These are phyloP conservation scores for Corynorhinus townsendii DNA, from an alignment of 2,113 vertebrate genomes.

Conservation along the genomic window DNA sequence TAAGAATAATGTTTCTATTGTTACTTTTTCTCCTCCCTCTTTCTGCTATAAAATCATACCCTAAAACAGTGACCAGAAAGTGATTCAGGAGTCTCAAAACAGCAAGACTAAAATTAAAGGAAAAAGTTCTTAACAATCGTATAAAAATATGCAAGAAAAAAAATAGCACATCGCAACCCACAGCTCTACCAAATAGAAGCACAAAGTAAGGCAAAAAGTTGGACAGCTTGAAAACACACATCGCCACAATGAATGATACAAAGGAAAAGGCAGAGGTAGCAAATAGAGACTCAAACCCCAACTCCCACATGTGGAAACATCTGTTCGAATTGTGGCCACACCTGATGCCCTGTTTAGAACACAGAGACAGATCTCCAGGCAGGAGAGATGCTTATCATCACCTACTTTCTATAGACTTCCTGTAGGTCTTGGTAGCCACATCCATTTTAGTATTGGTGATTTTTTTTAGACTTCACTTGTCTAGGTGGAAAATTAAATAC, in stretches of 20 bases:
- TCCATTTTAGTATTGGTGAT: background rate
- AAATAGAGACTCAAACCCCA: constrained; percentile 34
- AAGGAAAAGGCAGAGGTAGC: constrained; percentile 1
- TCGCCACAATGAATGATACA: background rate
- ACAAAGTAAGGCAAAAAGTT: background rate
- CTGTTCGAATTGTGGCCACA: constrained; percentile 57
- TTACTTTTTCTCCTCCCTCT: background rate
- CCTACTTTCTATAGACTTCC: constrained; percentile 21
- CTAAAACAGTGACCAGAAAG: constrained; percentile 54
- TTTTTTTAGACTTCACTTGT: background rate
- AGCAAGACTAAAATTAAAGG: constrained; percentile 43
- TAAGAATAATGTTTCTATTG: background rate
- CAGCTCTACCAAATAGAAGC: constrained; percentile 54
- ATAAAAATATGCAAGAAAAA: constrained; percentile 65
- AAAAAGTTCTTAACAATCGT: constrained; percentile 44
- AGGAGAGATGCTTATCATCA: constrained; percentile 37
- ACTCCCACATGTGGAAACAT: constrained; percentile 63
- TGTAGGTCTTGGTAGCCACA: background rate
- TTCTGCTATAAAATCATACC: constrained; percentile 27
- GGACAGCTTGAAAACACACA: constrained; percentile 1
- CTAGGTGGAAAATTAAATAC: background rate
- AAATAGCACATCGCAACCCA: constrained; percentile 69
- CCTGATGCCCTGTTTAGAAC: constrained; percentile 18
- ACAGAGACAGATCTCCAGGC: background rate
- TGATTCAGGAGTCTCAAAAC: constrained; percentile 53